Base-by-base conservation (phyloP, 1,140 invertebrate species). In the Pristionchus pacificus region DNA sequence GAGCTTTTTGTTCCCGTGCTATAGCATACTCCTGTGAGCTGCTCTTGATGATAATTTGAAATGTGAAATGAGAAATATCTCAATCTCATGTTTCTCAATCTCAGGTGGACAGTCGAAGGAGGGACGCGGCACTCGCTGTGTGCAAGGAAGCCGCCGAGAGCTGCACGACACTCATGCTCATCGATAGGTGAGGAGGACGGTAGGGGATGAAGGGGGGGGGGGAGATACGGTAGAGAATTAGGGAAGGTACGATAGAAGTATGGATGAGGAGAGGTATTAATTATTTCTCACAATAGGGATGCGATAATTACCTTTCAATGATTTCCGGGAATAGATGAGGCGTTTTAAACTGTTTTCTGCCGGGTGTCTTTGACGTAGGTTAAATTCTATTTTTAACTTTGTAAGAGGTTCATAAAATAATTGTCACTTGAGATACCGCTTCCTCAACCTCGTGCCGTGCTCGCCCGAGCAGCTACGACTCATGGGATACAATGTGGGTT, bases 101-200 rank as follows among this genome's bases (percentile, higher is more conserved):
- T 6, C 19, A 49, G 38, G 38, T 49, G 38, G 95, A 98, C 84
- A 93, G 95, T 80, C 84, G 95, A 66, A 87, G 96, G 64, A 90
- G 92, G 79, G 38, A 49, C 38, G 14, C 30, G 0, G 66, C 66
- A 25, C 33, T 33, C 24, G 66, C 33, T 14, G 71, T 57, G 1
- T 57, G 55, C n/a, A 58, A 28, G 19, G 63, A 61, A 30, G 60
- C 63, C n/a, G n/a, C n/a, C 14, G 57, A 38, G 3, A 55, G 24
- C 28, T 32, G 58, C 10, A 49, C 81, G 32, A 74, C 83, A 14
- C 69, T 78, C 30, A 75, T 82, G 29, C 65, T 83, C 1, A 75
- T 83, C 55, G 81, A 83, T 70, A 57, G 81, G 25, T 65, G 31
- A 49, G 27, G 6, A 49, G 38, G n/a, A n/a, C n/a, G n/a, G n/a